Evolutionary conservation across 2,797 vertebrate species (phyloP).

Genomic region (Gobionotothen gibberifrons): DNA sequence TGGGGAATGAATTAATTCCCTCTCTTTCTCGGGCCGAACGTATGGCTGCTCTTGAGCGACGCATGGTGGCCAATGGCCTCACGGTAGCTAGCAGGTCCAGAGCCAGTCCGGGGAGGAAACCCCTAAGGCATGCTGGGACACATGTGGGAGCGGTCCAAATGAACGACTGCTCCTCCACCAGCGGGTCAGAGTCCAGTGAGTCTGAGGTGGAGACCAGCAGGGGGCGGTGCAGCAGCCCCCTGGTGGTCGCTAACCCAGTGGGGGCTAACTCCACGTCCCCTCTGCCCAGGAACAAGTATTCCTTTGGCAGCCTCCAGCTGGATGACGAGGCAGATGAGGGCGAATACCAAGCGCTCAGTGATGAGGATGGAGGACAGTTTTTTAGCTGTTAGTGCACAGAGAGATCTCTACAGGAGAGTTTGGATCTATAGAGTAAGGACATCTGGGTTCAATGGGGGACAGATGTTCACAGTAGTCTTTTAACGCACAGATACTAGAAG

Average conservation of each 20-base stretch:
- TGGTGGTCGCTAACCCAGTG: constrained; percentile 74
- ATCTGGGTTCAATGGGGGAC: constrained; percentile 5
- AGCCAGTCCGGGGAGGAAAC: constrained; percentile 42
- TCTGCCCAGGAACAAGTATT: constrained; percentile 85
- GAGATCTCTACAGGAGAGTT: too few species aligned
- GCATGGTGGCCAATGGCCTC: constrained; percentile 87
- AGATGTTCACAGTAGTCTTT: constrained; percentile 11
- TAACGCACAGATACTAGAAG: constrained; percentile 23
- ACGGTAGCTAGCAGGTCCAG: constrained; percentile 74
- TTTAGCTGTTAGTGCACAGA: constrained; percentile 83
- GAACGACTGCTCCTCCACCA: constrained; percentile 89
- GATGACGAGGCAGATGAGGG: constrained; percentile 88
- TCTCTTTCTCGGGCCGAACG: constrained; percentile 77
- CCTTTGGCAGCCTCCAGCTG: constrained; percentile 87
- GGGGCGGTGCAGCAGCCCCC: constrained; percentile 77
- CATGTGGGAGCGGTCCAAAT: constrained; percentile 85
- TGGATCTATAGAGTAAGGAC: constrained; percentile 23
- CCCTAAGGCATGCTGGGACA: constrained; percentile 42
- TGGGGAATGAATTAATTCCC: constrained; percentile 60
- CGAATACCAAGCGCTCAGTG: constrained; percentile 83
- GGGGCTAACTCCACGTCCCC: constrained; percentile 76
- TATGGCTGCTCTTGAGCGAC: constrained; percentile 82
- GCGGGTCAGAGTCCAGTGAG: constrained; percentile 93
- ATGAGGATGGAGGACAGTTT: constrained; percentile 85
- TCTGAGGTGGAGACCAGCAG: constrained; percentile 84